Percentiles rank a stretch among this genome's conserved stretches.
These are phyloP conservation scores for Palythoa grandis DNA, from an alignment of 92 coral and sea anemone genomes.

Conservation along the genomic window DNA sequence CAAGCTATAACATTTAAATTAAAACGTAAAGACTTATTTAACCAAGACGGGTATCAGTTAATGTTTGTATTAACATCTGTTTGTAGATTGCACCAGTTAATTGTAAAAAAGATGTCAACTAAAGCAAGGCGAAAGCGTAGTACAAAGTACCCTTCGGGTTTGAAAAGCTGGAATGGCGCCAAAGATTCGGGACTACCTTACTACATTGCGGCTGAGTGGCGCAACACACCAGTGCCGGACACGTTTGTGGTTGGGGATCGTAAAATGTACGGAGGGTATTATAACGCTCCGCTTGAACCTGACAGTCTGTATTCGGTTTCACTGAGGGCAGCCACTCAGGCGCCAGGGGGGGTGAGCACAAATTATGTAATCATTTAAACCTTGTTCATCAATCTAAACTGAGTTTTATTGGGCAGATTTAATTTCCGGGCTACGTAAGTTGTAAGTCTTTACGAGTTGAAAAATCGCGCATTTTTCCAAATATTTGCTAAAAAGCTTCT, in stretches of 20 bases:
- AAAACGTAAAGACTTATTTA: no score
- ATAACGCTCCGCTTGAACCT: constrained; percentile 75
- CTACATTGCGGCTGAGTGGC: constrained; percentile 84
- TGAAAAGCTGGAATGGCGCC: constrained; percentile 40
- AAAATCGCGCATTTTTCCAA: no score
- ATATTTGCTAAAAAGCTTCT: no score
- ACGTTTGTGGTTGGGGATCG: constrained; percentile 86
- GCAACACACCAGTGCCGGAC: constrained; percentile 9
- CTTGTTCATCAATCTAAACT: neutral
- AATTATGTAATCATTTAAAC: neutral
- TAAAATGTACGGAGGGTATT: constrained; percentile 54
- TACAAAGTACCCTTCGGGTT: neutral
- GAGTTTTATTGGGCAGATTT: neutral
- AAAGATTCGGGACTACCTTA: constrained; percentile 44
- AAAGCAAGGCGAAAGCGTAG: constrained; percentile 1
- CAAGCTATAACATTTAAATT: no score
- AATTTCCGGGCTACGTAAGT: no score
- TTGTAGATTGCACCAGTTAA: constrained; percentile 74
- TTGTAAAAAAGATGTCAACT: constrained; percentile 55
- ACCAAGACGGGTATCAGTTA: neutral
- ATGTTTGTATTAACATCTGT: neutral
- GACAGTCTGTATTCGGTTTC: constrained; percentile 69
- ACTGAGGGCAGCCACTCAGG: constrained; percentile 76
- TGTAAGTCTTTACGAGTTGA: no score
- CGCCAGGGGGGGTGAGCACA: constrained; percentile 65